Conservation (phyloP, 2,113 vertebrate species). For the Ptychochromis oligacanthus region DNA sequence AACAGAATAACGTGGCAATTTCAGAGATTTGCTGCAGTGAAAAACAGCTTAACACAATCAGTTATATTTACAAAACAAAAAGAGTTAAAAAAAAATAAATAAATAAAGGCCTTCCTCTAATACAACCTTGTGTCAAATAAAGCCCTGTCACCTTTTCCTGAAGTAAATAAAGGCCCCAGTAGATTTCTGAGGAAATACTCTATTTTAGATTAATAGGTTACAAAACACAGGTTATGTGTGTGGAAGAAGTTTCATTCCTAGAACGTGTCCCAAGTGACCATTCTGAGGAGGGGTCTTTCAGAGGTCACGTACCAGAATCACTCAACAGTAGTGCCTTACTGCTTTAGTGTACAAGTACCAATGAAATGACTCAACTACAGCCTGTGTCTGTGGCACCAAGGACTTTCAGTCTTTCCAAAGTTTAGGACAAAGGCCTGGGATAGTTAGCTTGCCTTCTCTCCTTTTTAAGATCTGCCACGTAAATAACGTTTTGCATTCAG, state of each 20-base stretch:
- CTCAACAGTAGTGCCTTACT: too few species aligned
- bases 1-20: background rate
- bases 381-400: background rate
- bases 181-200: background rate
- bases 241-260: background rate
- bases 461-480: background rate
- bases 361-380: background rate
- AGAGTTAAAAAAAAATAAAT: too few species aligned
- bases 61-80: background rate
- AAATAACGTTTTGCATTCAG: background rate
- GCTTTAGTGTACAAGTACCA: background rate
- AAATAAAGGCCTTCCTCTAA: too few species aligned
- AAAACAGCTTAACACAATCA: too few species aligned
- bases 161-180: background rate
- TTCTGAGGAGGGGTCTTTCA: background rate
- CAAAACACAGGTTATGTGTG: background rate
- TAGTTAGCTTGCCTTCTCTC: background rate
- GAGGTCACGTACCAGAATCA: background rate
- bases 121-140: background rate
- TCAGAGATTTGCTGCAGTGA: too few species aligned
- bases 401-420: background rate
- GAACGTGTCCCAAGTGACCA: background rate
- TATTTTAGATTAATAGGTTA: background rate
- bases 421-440: background rate
- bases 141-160: background rate